A percentile compares a stretch with the other conserved stretches of the same genome.
These are phyloP conservation scores for Camponotus fellah DNA, from an alignment of 2,888 invertebrate genomes.

Conservation along the genomic window DNA sequence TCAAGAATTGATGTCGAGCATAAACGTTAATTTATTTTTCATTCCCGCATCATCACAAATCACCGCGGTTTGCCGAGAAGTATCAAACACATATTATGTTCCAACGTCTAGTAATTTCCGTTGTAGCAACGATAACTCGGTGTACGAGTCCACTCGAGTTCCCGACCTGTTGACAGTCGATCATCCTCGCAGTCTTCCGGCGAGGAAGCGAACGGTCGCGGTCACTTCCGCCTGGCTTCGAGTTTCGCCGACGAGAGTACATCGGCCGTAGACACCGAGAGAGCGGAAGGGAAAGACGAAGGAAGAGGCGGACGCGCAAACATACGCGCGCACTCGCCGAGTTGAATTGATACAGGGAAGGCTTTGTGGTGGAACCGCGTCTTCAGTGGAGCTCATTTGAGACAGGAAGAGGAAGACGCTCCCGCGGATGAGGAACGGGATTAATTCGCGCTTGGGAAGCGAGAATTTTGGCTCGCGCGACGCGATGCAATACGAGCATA, in stretches of 20 bases:
- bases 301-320: neutral
- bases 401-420: slow-evolving; percentile 34
- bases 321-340: neutral
- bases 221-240: slow-evolving; percentile 42
- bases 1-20: neutral
- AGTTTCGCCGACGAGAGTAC: slow-evolving; percentile 34
- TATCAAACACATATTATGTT: neutral
- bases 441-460: slow-evolving; percentile 34
- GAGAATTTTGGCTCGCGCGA: slow-evolving; percentile 37
- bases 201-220: slow-evolving; percentile 38
- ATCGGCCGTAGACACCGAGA: neutral
- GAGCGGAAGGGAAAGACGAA: neutral
- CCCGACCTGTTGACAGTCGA: slow-evolving; percentile 19
- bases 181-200: slow-evolving; percentile 28
- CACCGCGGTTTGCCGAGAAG: neutral
- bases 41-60: neutral
- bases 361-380: neutral
- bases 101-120: slow-evolving; percentile 9
- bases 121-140: slow-evolving; percentile 12
- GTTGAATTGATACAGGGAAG: slow-evolving; percentile 4
- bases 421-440: slow-evolving; percentile 26
- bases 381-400: neutral
- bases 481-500: neutral
- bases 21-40: neutral
- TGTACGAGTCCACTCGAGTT: slow-evolving; percentile 15